Base-by-base conservation (phyloP, 2,113 vertebrate genomes). In the Oryzias melastigma region DNA sequence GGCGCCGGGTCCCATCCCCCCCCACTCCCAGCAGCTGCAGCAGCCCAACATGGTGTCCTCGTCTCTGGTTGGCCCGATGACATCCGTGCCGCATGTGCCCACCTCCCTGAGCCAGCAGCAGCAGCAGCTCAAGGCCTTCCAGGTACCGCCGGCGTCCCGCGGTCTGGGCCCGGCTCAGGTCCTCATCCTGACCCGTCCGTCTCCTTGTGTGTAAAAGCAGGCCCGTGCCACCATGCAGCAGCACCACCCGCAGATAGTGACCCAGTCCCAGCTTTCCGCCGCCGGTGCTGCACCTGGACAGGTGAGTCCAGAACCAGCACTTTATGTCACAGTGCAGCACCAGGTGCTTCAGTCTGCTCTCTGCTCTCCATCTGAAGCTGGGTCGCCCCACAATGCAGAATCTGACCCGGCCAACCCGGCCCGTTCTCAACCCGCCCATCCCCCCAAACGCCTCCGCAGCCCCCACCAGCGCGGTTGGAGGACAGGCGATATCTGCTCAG, bases 361-460 rank as follows among this genome's bases (percentile, higher is more conserved):
- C 42, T 65, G 7, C 42, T 25, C 1, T 53, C 2, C 35, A 14
- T 60, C 92, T 94, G 90, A 90, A 95, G 96, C 87, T 95, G 91
- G 93, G 93, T 80, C 93, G 94, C 90, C 89, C 93, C 49, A 92
- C 91, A 90, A 94, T 96, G 90, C 92, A 91, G 91, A 91, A 94
- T 85, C 91, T 92, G 77, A 80, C 93, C 80, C 94, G 93, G 85
- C 88, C 95, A 89, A 93, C 95, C 54, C 94, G 94, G 44, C 81
- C 91, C 75, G 71, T 89, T 62, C 88, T 89, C 70, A 91, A 90
- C 84, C 77, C 94, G 62, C 82, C 93, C 87, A 77, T 90, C 22
- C 80, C 83, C 70, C 85, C 90, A 54, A 94, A 91, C 78, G 75
- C 93, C 72, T 81, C 90, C 60, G 86, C 92, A 58, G 82, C 65